Evolutionary conservation across 2,797 vertebrate genomes (phyloP).

Genomic region (Protosalanx chinensis): DNA sequence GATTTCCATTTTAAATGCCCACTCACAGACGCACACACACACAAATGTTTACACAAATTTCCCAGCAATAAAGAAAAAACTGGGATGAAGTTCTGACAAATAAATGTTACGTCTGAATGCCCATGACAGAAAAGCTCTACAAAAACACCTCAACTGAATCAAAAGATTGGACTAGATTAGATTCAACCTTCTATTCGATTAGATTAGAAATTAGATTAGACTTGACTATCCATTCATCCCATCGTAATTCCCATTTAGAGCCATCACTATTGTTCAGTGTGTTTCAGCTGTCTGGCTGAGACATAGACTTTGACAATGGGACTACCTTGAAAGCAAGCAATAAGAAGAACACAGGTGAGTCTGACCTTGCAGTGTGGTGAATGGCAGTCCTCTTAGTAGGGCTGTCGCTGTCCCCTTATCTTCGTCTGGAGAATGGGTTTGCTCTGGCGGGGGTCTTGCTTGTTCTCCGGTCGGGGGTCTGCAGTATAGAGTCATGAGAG

Average conservation of each 20-base stretch:
- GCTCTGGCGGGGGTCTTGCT: slow-evolving; percentile 27
- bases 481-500: slow-evolving; percentile 35
- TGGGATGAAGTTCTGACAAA: neutral
- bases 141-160: neutral
- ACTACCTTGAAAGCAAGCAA: neutral
- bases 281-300: neutral
- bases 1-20: neutral
- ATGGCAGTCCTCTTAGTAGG: slow-evolving; percentile 39
- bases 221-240: neutral
- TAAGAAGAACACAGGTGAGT: slow-evolving; percentile 2
- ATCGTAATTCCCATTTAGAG: neutral
- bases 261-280: neutral
- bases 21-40: too few relatives aligned
- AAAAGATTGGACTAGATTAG: too few relatives aligned
- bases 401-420: slow-evolving; percentile 6
- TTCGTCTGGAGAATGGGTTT: slow-evolving; percentile 7
- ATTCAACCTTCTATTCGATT: too few relatives aligned
- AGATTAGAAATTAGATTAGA: too few relatives aligned
- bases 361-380: slow-evolving; percentile 61
- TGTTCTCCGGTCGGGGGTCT: slow-evolving; percentile 30
- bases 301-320: neutral
- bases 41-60: too few relatives aligned
- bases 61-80: neutral
- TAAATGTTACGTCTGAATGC: neutral
- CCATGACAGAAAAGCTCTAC: neutral